Evolutionary conservation across 2,113 vertebrate species (phyloP), one percentile per base, ranked within the genome.

Genomic region (Vulpes ferrilata): DNA sequence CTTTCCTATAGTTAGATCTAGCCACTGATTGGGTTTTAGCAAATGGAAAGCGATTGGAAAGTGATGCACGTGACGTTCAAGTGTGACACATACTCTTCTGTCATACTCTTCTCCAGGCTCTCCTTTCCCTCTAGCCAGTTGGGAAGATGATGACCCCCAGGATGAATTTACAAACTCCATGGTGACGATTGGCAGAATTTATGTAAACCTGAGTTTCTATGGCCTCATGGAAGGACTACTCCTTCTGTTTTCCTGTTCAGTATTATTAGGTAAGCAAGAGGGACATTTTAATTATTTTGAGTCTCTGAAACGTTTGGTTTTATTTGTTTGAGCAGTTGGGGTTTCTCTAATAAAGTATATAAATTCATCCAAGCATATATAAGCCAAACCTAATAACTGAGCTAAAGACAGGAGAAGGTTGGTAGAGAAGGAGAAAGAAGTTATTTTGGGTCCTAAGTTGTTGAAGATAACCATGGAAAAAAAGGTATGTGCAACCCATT

Each of bases 211-310:
- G 22, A 38, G n/a, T 78, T 82, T 25, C 23, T 73, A 0, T 78
- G 48, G 83, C 27, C 51, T 83, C 30, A 1, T 74, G 0, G 35
- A 90, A 59, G n/a, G 23, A 8, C 11, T 73, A 2, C 3, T 85
- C 5, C 53, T 90, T 3, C 19, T 71, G 7, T 89, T 92, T 43
- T 93, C 5, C 60, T 88, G 23, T 25, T 88, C 15, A 67, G 51
- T 71, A 11, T 83, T 88, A n/a, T 71, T 85, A 86, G 38, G 11
- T 95, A 69, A 95, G 35, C 13, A 97, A 83, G 74, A 78, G 95
- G 76, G 30, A 87, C 43, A 82, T 64, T 60, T 84, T 94, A 90
- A 85, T 92, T 92, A 32, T 57, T 3, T 79, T 76, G 22, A 13
- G 32, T 71, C 59, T 93, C 48, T 69, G 51, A 95, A 73, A 20